These are phyloP conservation scores for Phaenicophaeus curvirostris DNA, from an alignment of 2,797 vertebrate species.

Conservation along the genomic window DNA sequence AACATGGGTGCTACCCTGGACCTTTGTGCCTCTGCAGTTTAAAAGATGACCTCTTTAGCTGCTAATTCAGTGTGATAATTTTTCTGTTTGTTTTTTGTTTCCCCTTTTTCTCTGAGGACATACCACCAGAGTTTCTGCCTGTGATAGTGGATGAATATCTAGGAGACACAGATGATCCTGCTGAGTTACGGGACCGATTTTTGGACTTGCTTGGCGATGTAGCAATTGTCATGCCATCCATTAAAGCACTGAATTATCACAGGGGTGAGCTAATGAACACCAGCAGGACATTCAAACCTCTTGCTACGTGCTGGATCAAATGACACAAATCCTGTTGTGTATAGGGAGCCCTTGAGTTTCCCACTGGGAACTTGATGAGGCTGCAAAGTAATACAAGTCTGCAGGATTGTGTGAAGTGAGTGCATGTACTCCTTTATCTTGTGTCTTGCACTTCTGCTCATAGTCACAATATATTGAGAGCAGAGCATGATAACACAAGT, in stretches of 20 bases:
- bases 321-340: not conserved
- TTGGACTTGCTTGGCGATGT: slow-evolving; percentile 78
- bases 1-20: not conserved
- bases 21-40: not conserved
- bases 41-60: not conserved
- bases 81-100: not conserved
- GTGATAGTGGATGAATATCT: slow-evolving; percentile 76
- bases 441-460: not conserved
- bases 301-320: not conserved
- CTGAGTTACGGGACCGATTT: slow-evolving; percentile 73
- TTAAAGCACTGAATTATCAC: slow-evolving; percentile 75
- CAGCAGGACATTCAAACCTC: not conserved
- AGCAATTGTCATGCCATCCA: slow-evolving; percentile 74
- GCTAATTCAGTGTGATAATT: not conserved
- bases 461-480: not conserved
- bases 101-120: not conserved
- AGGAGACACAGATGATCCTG: slow-evolving; percentile 71
- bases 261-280: slow-evolving; percentile 75
- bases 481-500: not conserved
- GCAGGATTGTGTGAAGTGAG: not conserved
- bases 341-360: not conserved
- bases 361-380: not conserved
- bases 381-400: not conserved
- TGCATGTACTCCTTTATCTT: not conserved
- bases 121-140: slow-evolving; percentile 34